Evolutionary conservation across 2,888 invertebrate species (phyloP), one percentile per base, ranked within the genome.

Genomic region (Platynereis dumerilii): DNA sequence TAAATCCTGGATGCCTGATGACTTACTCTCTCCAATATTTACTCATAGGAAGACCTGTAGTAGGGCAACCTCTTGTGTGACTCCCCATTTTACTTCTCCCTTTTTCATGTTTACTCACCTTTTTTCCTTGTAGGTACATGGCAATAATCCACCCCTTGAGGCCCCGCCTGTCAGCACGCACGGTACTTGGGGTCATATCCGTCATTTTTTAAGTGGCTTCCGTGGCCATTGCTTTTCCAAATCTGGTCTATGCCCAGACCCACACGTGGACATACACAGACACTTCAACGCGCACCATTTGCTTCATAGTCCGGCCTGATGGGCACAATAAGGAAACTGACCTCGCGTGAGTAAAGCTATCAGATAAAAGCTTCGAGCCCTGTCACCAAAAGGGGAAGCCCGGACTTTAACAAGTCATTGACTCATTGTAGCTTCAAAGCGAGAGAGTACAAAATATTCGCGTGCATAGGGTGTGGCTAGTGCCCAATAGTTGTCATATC

Each of bases 121-220:
- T n/a, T 34, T 34, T 70, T 45, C 66, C 65, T 82, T 84, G 24
- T 86, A 94, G 95, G 85, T 96, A 94, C 80, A 90, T 93, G 84
- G 95, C 94, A 1, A 95, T 96, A 72, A 93, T 95, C 45, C 88
- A 92, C 76, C 95, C 96, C 0, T 87, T 96, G 78, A 88, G 92
- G 71, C 92, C 92, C 0, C 87, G 94, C 70, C 92, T 94, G 88
- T 92, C 94, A 0, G 91, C 91, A 74, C 87, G 89, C 2, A 90
- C 90, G 70, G 93, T 94, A 0, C 87, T 92, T 64, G 86, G 91
- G 61, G 90, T 90, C 75, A 90, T 96, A 57, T 87, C 88, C 1
- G 85, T 88, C 39, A 94, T 96, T 73, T n/a, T n/a, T n/a, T 96
- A 95, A 95, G 78, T 90, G 54, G 87, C 91, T 20, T 93, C 94